Evolutionary conservation across 2,888 invertebrate genomes (phyloP).

Genomic region (Scaptomyza reducta): DNA sequence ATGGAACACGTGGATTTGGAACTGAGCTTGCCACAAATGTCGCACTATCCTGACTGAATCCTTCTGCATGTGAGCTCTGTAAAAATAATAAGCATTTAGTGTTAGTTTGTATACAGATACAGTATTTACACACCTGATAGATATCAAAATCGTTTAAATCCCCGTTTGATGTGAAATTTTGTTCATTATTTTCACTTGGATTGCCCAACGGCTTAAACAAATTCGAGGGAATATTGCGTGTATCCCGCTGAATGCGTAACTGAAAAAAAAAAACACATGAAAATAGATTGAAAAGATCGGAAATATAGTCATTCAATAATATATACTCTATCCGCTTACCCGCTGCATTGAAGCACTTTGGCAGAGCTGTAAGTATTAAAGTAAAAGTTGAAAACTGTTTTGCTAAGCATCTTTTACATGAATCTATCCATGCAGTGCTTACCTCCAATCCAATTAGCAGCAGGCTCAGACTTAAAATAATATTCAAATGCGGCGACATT

Average conservation of each 20-base stretch:
- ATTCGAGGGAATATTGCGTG: conserved; percentile 49
- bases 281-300: not conserved
- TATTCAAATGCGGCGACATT: conserved; percentile 21
- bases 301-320: not conserved
- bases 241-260: conserved; percentile 47
- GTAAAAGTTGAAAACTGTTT: not conserved
- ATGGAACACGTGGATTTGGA: not conserved
- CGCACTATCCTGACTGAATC: too few species aligned
- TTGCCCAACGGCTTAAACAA: conserved; percentile 48
- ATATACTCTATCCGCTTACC: conserved; percentile 25
- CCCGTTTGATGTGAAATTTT: not conserved
- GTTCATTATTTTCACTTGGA: not conserved
- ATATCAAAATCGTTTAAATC: not conserved
- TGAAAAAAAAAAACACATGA: conserved; percentile 3
- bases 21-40: not conserved
- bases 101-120: not conserved
- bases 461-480: conserved; percentile 26
- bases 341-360: conserved; percentile 20
- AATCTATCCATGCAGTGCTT: conserved; percentile 3
- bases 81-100: not conserved
- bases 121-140: conserved; percentile 17
- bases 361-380: conserved; percentile 20
- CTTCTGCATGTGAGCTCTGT: conserved; percentile 15
- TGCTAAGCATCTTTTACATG: too few species aligned
- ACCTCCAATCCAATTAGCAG: conserved; percentile 39